Percentiles rank a stretch among this genome's conserved stretches.
These are phyloP conservation scores for Tuberolachnus salignus DNA, from an alignment of 2,888 invertebrate genomes.

Conservation along the genomic window DNA sequence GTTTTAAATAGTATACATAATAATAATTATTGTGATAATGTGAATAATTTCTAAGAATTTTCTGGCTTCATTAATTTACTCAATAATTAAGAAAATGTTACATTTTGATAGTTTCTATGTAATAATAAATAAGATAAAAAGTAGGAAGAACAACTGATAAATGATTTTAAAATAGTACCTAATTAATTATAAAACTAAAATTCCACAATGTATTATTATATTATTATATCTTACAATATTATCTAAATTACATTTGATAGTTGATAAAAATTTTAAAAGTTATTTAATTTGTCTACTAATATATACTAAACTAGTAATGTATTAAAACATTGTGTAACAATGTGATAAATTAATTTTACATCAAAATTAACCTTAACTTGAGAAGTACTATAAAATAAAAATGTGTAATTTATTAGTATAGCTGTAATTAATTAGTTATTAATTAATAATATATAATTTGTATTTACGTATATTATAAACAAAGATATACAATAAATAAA, in stretches of 20 bases:
- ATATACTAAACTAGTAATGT: not conserved
- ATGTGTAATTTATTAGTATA: too few relatives aligned
- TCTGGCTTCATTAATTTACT: too few relatives aligned
- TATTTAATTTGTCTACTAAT: too few relatives aligned
- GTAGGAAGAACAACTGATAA: not conserved
- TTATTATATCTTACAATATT: not conserved
- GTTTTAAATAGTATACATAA: not conserved
- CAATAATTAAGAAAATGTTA: not conserved
- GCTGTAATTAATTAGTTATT: too few relatives aligned
- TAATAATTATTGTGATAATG: not conserved
- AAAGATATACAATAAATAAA: too few relatives aligned
- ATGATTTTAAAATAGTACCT: not conserved
- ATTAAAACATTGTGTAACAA: not conserved
- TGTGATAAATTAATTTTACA: not conserved
- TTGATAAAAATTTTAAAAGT: not conserved
- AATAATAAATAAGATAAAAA: constrained; percentile 7
- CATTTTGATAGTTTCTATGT: not conserved
- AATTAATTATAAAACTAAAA: not conserved
- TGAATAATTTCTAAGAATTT: not conserved
- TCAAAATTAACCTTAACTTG: not conserved
- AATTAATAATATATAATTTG: too few relatives aligned
- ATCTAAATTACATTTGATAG: not conserved
- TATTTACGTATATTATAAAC: too few relatives aligned
- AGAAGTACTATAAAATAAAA: not conserved
- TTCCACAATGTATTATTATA: not conserved